Base-by-base conservation (phyloP, 2,888 invertebrate genomes). In the Dione juno region DNA sequence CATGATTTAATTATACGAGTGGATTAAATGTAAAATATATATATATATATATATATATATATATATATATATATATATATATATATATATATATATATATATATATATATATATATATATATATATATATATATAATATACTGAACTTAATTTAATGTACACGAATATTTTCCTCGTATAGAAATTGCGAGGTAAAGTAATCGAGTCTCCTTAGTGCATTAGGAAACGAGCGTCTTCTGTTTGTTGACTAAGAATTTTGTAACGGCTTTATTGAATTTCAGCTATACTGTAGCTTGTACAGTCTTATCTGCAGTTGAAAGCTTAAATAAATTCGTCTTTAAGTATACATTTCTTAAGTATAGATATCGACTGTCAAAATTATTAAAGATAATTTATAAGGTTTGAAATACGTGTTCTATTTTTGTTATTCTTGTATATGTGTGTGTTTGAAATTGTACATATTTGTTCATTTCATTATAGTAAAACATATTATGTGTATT, bases 181-280 rank as follows among this genome's bases (percentile, higher is more conserved):
- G 19, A 50, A 28, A 37, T 35, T 35, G 52, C 45, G 40, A 28
- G 50, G 19, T 21, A 11, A 19, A 59, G 41, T 67, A 67, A 67
- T 50, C 40, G 59, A 67, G 61, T 67, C 52, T 67, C 28, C 61
- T 61, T 59, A 50, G 50, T 52, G 50, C 61, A 67, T 59, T 48
- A 50, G 41, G 64, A 41, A 59, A 57, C 54, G 52, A 61, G 61
- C 65, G 59, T 40, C 58, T 57, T 57, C 37, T 16, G 66, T 66
- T 70, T 72, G 73, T 73, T 68, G 66, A 70, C 73, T 52, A 61
- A 41, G 65, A 70, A 68, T 66, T 71, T 69, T 73, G 66, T 71
- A 71, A 66, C 48, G 63, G 66, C 50, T 66, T 71, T 54, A 71
- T 71, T 73, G 68, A 71, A 69, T 71, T 71, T 66, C 50, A 71